Evolutionary conservation across 35 echinoderm and acorn worm species (phyloP), one percentile per base, ranked within the genome.

Genomic region (Eucidaris tribuloides): DNA sequence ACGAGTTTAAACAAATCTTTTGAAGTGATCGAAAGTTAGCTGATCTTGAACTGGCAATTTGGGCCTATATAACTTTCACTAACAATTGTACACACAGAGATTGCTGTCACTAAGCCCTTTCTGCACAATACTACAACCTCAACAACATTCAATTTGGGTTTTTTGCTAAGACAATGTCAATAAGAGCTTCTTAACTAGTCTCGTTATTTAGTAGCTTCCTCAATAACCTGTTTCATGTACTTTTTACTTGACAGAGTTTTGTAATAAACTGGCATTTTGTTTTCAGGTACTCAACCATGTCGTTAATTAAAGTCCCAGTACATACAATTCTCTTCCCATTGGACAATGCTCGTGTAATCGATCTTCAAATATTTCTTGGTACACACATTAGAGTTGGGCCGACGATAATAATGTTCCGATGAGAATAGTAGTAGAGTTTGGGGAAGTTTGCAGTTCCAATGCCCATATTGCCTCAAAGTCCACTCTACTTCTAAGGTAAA

Each of bases 151-250:
- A n/a, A 4, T 29, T 13, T 32, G n/a, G 31, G 24, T 3, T 29
- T 18, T 68, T 68, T 3, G 63, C 36, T 68, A 68, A 30, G 36
- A 68, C 63, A 68, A 68, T 29, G 36, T 68, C 63, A 68, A 68
- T 68, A n/a, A n/a, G n/a, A n/a, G n/a, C n/a, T n/a, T n/a, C n/a
- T n/a, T 32, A 13, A 25, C 17, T 18, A 32, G 17, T 68, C 63
- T 32, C 25, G 28, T 25, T 32, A 18, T 68, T 34, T 68, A 34
- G 63, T 68, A 18, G 63, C 63, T 25, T 68, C 2, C 30, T 68
- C 19, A 24, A 68, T 68, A 29, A 68, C 63, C 30, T 34, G 63
- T 32, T 68, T 29, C 63, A 68, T 32, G 13, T 68, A 32, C 28
- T 68, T 17, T 3, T n/a, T n/a, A 17, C 17, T 3, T 30, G 28